Percentiles rank a stretch among this genome's conserved stretches.
Evolutionary conservation across 1,140 invertebrate genomes (phyloP).

Genomic region (Paracyclopina nana): DNA sequence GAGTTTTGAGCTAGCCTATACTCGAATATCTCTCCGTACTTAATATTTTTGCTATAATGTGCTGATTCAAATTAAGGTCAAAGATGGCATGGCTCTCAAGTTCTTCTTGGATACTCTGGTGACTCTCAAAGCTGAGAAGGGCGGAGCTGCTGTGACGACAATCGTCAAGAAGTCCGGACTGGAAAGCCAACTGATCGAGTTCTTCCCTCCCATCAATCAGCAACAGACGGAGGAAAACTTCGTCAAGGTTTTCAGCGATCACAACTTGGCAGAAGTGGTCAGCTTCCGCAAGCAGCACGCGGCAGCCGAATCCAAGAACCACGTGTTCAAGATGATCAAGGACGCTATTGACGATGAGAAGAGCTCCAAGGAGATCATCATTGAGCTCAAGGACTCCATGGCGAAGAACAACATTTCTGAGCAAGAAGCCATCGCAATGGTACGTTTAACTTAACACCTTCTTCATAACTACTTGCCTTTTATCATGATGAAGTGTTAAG

Average conservation of each 20-base stretch:
- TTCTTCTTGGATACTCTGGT: conserved; percentile 78
- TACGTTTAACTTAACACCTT: too few species aligned
- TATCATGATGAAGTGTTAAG: too few species aligned
- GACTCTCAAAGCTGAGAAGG: conserved; percentile 75
- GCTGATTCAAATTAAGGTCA: conserved; percentile 83
- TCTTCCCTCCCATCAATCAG: conserved; percentile 56
- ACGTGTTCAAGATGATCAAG: conserved; percentile 47
- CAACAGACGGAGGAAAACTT: conserved; percentile 76
- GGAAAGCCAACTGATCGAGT: conserved; percentile 73
- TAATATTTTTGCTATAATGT: too few species aligned
- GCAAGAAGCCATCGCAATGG: conserved; percentile 51
- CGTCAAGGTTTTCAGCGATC: conserved; percentile 57
- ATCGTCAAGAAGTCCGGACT: conserved; percentile 70
- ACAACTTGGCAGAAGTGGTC: conserved; percentile 63
- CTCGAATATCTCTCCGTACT: neutral
- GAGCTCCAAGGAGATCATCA: conserved; percentile 53
- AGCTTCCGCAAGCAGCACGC: conserved; percentile 67
- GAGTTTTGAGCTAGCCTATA: neutral
- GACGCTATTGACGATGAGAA: conserved; percentile 63
- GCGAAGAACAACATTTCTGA: conserved; percentile 57
- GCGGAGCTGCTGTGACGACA: conserved; percentile 57
- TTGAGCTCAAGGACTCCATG: conserved; percentile 64
- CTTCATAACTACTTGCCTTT: too few species aligned
- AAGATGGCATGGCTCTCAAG: conserved; percentile 78
- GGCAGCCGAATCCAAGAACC: conserved; percentile 54